Base-by-base conservation (phyloP, 2,797 vertebrate species). In the Sternarchorhynchus goeldii region DNA sequence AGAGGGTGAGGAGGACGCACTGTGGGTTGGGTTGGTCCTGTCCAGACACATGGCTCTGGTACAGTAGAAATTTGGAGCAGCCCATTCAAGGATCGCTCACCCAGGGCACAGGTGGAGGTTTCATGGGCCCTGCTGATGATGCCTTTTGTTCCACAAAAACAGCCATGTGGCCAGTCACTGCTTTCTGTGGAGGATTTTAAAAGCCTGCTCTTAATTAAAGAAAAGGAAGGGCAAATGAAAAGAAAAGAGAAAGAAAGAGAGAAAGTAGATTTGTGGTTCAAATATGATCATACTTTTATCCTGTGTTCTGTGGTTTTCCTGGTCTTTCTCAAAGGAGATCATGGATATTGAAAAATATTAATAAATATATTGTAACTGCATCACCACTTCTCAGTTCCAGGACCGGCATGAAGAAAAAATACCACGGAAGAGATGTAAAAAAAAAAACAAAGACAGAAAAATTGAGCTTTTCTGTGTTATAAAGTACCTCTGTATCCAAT, bases 1-100 rank as follows among this genome's bases (percentile, higher is more conserved):
- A 2, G 36, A 12, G 36, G 59, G 84, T 90, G 87, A 91, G 88
- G 90, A 91, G 85, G 88, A 90, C 89, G 90, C 88, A 90, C 83
- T 89, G 41, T 73, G 85, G 79, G 85, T 76, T 88, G 84, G 84
- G 88, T 91, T 89, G 91, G 25, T 91, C 87, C 90, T 86, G 85
- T 82, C 85, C 85, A 85, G 69, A 79, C 79, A 81, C 16, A 89
- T 87, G 91, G 88, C 84, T 90, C 86, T 87, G 88, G 85, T 88
- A 85, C 88, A 92, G 88, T 87, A 81, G 81, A 86, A 85, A 83
- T 83, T 87, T 83, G 76, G 85, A 84, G 83, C 85, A 75, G 86
- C 57, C 21, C 3, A 79, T 86, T 88, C 73, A 5, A 70, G 59
- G 73, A 85, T 78, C 73, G 76, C 84, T 88, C 83, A 78, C 34